These are phyloP conservation scores for Gobiocypris rarus DNA, from an alignment of 2,113 vertebrate genomes.

Conservation along the genomic window DNA sequence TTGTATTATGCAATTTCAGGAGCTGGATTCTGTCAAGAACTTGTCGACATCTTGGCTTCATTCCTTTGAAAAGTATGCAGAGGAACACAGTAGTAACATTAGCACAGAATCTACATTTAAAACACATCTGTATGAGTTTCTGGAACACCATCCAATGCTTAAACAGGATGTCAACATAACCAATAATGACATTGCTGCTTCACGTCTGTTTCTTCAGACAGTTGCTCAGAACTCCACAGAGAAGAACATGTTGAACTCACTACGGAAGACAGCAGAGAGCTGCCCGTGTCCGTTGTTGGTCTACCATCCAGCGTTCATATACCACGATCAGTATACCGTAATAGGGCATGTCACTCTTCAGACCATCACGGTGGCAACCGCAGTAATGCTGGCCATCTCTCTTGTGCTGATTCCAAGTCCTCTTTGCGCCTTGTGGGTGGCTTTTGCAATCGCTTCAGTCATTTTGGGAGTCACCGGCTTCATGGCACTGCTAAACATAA, in stretches of 20 bases:
- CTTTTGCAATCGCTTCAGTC: slow-evolving; percentile 77
- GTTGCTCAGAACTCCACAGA: slow-evolving; percentile 53
- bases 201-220: slow-evolving; percentile 80
- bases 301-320: slow-evolving; percentile 79
- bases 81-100: slow-evolving; percentile 51
- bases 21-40: slow-evolving; percentile 56
- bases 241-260: slow-evolving; percentile 68
- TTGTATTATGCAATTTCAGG: slow-evolving; percentile 74
- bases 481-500: slow-evolving; percentile 77
- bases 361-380: slow-evolving; percentile 68
- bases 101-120: slow-evolving; percentile 64
- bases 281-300: slow-evolving; percentile 73
- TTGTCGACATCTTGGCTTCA: slow-evolving; percentile 70
- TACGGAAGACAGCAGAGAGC: slow-evolving; percentile 70
- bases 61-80: slow-evolving; percentile 65
- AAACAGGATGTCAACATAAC: slow-evolving; percentile 71
- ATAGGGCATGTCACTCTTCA: slow-evolving; percentile 72
- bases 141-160: slow-evolving; percentile 61
- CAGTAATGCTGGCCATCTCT: slow-evolving; percentile 69
- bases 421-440: slow-evolving; percentile 74
- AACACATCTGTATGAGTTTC: slow-evolving; percentile 66
- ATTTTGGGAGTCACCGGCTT: slow-evolving; percentile 78
- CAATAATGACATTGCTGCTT: slow-evolving; percentile 65
- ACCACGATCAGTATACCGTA: slow-evolving; percentile 75
- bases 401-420: slow-evolving; percentile 77